These are phyloP conservation scores for Labeo catla DNA, from an alignment of 2,113 vertebrate species.

Conservation along the genomic window DNA sequence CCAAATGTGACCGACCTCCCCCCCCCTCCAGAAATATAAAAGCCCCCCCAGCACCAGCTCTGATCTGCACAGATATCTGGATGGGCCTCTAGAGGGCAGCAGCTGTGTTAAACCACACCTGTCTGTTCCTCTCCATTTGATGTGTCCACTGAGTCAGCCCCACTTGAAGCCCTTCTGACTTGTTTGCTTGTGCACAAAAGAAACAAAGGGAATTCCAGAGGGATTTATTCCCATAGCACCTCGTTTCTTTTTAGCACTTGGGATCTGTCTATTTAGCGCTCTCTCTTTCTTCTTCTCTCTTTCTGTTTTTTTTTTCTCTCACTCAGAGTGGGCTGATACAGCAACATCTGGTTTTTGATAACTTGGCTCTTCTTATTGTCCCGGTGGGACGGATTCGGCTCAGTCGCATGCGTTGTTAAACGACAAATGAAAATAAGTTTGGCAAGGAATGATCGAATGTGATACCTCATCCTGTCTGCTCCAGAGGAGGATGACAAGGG, in stretches of 20 bases:
- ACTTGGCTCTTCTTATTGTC: neutral
- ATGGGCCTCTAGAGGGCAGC: neutral
- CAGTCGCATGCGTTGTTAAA: neutral
- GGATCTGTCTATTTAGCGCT: neutral
- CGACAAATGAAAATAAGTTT: slow-evolving; percentile 32
- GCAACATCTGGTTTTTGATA: slow-evolving; percentile 56
- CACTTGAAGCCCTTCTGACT: neutral
- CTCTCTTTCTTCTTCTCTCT: neutral
- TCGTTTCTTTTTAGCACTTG: neutral
- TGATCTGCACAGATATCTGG: neutral
- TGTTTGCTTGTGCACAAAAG: neutral
- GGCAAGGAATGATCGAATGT: neutral
- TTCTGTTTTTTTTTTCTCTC: neutral
- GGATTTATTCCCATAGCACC: slow-evolving; percentile 5
- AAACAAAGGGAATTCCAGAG: slow-evolving; percentile 1
- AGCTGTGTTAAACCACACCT: slow-evolving; percentile 2
- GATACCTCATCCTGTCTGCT: slow-evolving; percentile 2
- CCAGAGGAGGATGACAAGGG: neutral
- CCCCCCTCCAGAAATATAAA: too few relatives aligned
- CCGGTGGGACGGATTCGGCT: neutral
- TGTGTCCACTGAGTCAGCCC: neutral
- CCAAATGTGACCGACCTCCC: too few relatives aligned
- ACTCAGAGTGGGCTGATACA: neutral
- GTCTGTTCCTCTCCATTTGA: neutral
- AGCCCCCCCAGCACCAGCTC: too few relatives aligned